Conservation (phyloP, 2,888 invertebrate genomes). For the Rhingia rostrata region DNA sequence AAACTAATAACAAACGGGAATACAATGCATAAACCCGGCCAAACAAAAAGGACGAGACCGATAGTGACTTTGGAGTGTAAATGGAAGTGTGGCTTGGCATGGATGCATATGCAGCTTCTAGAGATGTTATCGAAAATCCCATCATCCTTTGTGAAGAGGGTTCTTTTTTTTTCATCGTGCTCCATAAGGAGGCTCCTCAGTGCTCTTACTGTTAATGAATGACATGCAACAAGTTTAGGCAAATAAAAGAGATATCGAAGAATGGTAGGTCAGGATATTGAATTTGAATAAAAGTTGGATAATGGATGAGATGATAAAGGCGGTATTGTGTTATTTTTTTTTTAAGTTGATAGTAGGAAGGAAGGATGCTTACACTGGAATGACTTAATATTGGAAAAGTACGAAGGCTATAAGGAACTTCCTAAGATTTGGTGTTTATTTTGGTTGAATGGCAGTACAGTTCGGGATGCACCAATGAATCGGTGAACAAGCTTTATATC, state of each 20-base stretch:
- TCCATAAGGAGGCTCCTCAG: constrained; percentile 15
- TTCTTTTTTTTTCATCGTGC: constrained; percentile 28
- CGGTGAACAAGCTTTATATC: no score
- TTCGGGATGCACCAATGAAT: no score
- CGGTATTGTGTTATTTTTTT: neutral
- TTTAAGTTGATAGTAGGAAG: no score
- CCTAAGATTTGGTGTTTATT: no score
- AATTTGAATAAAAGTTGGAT: constrained; percentile 23
- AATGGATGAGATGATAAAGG: neutral
- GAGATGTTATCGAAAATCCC: constrained; percentile 62
- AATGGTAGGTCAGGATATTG: constrained; percentile 26
- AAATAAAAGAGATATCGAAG: constrained; percentile 57
- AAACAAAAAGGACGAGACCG: constrained; percentile 39
- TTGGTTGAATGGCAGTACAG: no score
- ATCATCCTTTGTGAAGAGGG: constrained; percentile 54
- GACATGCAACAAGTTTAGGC: constrained; percentile 67
- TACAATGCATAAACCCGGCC: constrained; percentile 54
- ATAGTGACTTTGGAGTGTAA: neutral
- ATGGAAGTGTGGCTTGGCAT: constrained; percentile 2
- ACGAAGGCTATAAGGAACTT: no score
- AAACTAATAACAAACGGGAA: constrained; percentile 73
- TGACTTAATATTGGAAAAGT: neutral
- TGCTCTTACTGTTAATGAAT: constrained; percentile 70
- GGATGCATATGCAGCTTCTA: constrained; percentile 62
- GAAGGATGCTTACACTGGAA: neutral